Conservation (phyloP, 1,140 invertebrate genomes). For the Neoseiulus cucumeris region DNA sequence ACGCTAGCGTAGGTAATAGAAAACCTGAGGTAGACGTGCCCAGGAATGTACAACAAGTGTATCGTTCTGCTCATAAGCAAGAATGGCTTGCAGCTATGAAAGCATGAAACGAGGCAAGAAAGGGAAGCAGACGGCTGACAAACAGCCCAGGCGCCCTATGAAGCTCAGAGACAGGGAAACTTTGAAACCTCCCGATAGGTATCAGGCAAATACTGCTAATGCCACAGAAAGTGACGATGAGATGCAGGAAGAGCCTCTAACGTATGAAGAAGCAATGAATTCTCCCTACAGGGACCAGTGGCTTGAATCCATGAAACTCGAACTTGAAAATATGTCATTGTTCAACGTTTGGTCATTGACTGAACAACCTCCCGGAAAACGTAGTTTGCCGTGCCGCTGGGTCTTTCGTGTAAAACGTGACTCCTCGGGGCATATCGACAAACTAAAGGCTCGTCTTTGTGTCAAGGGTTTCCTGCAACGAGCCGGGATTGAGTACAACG, state of each 20-base stretch:
- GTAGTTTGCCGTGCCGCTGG: background rate
- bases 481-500: slow-evolving; percentile 24
- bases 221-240: no score
- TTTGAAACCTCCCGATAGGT: background rate
- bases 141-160: background rate
- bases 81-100: no score
- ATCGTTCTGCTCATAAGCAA: no score
- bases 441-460: no score
- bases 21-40: no score
- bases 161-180: background rate
- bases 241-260: no score
- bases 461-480: slow-evolving; percentile 25
- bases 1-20: no score
- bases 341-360: background rate
- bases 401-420: background rate
- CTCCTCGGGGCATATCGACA: no score
- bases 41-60: no score
- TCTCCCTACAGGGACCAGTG: background rate
- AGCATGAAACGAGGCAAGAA: background rate
- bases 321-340: background rate
- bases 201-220: no score
- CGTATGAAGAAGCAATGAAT: no score
- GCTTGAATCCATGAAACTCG: background rate
- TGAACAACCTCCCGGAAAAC: background rate
- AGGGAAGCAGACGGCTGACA: no score